Base-by-base conservation (phyloP, 2,113 vertebrate species). In the Nestor notabilis region DNA sequence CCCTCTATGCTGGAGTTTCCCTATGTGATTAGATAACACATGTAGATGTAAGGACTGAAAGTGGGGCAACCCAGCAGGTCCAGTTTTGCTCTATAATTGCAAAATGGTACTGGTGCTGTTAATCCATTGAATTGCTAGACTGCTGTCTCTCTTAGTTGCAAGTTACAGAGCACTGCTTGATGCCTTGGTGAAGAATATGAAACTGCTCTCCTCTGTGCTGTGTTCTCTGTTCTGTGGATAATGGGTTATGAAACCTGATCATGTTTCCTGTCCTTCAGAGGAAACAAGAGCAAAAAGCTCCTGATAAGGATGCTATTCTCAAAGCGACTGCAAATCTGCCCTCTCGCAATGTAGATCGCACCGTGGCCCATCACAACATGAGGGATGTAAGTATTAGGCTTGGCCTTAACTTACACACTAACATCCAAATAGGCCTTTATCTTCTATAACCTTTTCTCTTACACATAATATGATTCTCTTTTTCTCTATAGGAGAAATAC, bases 281-380 rank as follows among this genome's bases (percentile, higher is more conserved):
- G 94, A 99, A 99, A 94, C 99, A 99, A 93, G 99, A 99, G 11
- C 99, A 99, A 96, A 99, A 99, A 94, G 99, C 99, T 95, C 99
- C 99, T 5, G 99, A 99, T 97, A 99, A 99, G 95, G 99, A 99
- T 1, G 99, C 99, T 19, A 99, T 99, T 52, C 97, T 99, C 50
- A 99, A 99, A 90, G 99, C 99, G 6, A 99, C 99, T 3, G 98
- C 98, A 75, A 98, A 68, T 76, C 98, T 99, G 90, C 98, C 99
- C 4, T 98, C 98, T 27, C 98, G 98, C 71, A 98, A 97, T 87
- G 98, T 95, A 7, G 99, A 99, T 95, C 99, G 99, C 82, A 98
- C 98, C 0, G 98, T 99, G 28, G 98, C 98, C 18, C 99, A 99
- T 68, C 99, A 99, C 96, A 99, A 98, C 97, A 98, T 99, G 97